Evolutionary conservation across 92 coral and sea anemone species (phyloP), one percentile per base, ranked within the genome.

Genomic region (Epizoanthus illoricatus): DNA sequence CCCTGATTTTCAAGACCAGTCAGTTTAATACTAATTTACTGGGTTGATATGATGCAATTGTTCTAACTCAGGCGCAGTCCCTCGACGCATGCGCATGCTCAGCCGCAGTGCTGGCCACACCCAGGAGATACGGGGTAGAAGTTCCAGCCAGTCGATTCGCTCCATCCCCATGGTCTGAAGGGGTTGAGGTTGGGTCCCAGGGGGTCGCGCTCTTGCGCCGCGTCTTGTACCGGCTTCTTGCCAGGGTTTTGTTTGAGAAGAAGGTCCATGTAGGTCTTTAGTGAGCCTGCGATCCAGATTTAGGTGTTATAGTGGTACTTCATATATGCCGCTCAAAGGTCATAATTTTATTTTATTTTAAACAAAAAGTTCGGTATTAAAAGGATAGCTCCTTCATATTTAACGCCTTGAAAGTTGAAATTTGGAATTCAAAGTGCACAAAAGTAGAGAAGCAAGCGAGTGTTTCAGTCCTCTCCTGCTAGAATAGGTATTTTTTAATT

Each of bases 101-200:
- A 78, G 20, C 82, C 82, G 71, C 82, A 78, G 43, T 62, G 61
- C 58, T 78, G 82, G 10, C 71, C 82, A 64, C 82, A 78, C 41
- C 82, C 82, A 5, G 82, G 57, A 5, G 82, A 41, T 5, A 78
- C 42, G 4, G 82, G 82, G 61, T 62, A 78, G 60, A 78, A 78
- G 17, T 42, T 78, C 82, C 82, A 78, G 15, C 71, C 60, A 11
- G 42, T 10, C 10, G 59, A 36, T 12, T 78, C 82, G 21, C 71
- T 78, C 82, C 82, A 78, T 5, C 60, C 41, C 82, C 82, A 78
- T 1, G 82, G 71, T 41, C 41, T 62, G 61, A 63, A 78, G 21
- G 82, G 82, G 61, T 78, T 78, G 18, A 64, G 36, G 45, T 62
- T 63, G 20, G 82, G 70, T 0, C 82, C 82, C 56, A 18, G 18